Percentiles rank a stretch among this genome's conserved stretches.
Conservation (phyloP, 2,113 vertebrate species). For the Rostratula benghalensis region DNA sequence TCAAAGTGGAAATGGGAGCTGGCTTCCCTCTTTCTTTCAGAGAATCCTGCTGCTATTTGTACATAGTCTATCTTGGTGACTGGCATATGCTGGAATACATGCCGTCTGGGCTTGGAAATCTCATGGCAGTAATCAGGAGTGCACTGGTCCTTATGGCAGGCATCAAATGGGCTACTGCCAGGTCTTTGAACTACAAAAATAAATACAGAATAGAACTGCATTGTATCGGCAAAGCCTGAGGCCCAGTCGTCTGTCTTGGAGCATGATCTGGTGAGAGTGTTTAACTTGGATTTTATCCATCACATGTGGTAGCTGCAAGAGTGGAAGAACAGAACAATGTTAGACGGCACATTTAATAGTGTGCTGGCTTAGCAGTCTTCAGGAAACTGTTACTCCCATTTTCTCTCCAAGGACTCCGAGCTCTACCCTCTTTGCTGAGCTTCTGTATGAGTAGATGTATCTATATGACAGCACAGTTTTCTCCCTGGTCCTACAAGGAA, state of each 20-base stretch:
- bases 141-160: slow-evolving; percentile 79
- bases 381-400: slow-evolving; percentile 62
- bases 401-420: slow-evolving; percentile 27
- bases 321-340: slow-evolving; percentile 67
- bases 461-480: neutral
- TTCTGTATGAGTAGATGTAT: neutral
- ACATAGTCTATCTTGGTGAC: slow-evolving; percentile 72
- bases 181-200: slow-evolving; percentile 93
- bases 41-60: slow-evolving; percentile 51
- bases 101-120: slow-evolving; percentile 76
- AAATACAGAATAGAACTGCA: slow-evolving; percentile 87
- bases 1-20: slow-evolving; percentile 76
- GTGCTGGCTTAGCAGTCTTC: slow-evolving; percentile 58
- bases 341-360: slow-evolving; percentile 69
- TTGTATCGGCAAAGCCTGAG: slow-evolving; percentile 80
- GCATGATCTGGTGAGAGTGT: slow-evolving; percentile 85
- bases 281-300: slow-evolving; percentile 89
- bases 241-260: slow-evolving; percentile 84
- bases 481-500: neutral
- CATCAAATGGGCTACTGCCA: slow-evolving; percentile 81
- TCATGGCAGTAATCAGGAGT: slow-evolving; percentile 79
- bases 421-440: neutral
- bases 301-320: slow-evolving; percentile 87
- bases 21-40: slow-evolving; percentile 67
- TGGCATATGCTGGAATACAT: slow-evolving; percentile 72